These are phyloP conservation scores for Lordiphosa stackelbergi DNA, from an alignment of 1,140 invertebrate genomes.

Conservation along the genomic window DNA sequence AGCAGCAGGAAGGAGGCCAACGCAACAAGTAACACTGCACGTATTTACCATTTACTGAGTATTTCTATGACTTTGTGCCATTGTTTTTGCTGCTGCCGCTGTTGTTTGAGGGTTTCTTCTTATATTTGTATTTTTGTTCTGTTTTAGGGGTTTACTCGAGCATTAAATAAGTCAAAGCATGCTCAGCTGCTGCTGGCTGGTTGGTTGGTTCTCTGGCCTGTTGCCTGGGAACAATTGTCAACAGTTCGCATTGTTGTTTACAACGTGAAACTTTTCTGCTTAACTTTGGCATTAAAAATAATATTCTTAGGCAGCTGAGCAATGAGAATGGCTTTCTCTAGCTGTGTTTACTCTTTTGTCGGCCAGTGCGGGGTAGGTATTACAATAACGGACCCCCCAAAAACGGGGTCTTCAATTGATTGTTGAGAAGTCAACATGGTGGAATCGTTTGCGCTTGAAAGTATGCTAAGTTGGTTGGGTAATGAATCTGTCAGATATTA, in stretches of 20 bases:
- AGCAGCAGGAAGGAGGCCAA: not conserved
- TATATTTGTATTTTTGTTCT: constrained; percentile 14
- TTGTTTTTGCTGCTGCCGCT: constrained; percentile 46
- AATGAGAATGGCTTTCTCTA: constrained; percentile 38
- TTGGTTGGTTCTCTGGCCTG: constrained; percentile 22
- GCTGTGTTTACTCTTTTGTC: constrained; percentile 6
- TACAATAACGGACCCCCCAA: constrained; percentile 6
- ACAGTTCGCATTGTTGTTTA: constrained; percentile 61
- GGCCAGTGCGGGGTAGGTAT: constrained; percentile 8
- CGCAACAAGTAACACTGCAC: constrained; percentile 66
- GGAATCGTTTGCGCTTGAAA: not conserved
- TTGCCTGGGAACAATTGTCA: constrained; percentile 63
- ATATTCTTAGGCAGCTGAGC: constrained; percentile 46
- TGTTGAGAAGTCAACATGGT: not conserved
- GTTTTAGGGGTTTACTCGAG: constrained; percentile 61
- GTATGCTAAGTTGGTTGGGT: too few species aligned
- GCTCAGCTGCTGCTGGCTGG: constrained; percentile 7
- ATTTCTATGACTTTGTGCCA: constrained; percentile 61
- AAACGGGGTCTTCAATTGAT: not conserved
- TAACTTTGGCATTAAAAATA: constrained; percentile 53
- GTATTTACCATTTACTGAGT: constrained; percentile 68
- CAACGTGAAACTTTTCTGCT: constrained; percentile 55
- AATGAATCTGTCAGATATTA: too few species aligned
- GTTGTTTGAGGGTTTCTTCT: constrained; percentile 23
- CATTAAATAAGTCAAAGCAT: constrained; percentile 64